Base-by-base conservation (phyloP, 2,797 vertebrate species). In the Lateolabrax maculatus region DNA sequence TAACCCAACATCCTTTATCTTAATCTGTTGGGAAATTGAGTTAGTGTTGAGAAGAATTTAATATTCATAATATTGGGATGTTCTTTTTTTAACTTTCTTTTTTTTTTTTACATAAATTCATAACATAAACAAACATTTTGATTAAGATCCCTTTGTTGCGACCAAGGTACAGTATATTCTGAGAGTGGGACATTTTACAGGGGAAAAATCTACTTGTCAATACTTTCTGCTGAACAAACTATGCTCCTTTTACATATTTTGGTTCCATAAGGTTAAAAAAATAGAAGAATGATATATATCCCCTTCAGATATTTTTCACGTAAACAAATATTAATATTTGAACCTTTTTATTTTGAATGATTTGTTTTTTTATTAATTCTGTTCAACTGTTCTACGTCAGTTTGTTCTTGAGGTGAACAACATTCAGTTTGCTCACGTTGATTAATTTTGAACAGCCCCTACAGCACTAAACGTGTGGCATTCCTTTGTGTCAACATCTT, bases 1-100 rank as follows among this genome's bases (percentile, higher is more conserved):
- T 75, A 81, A 83, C 71, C 78, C 72, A 68, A 66, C 34, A 29
- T 57, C 49, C 29, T 89, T 84, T 60, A 90, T 90, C 75, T 82
- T 69, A 65, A 84, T 87, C 76, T 18, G 2, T 5, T 31, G 58
- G 69, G 80, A 70, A 78, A 86, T 49, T 19, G 66, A 85, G 57
- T 46, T 62, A 48, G 49, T 75, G 63, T 72, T 48, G 44, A 73
- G 21, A 61, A 73, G 27, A 80, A 81, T 27, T 61, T 25, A 72
- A 57, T 39, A 3, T 61, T 79, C 44, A 75, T 67, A 67, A 75
- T 53, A 65, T 39, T 66, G 51, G 36, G 29, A 51, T 27, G 21
- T 58, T 36, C 31, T 18, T 60, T 60, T 75, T 11, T 9, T 60
- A 56, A 61, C 51, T 23, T 0, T 6, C 3, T 4, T 9, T 25